Conservation (phyloP, 2,797 vertebrate genomes). For the Simalia tracyae region DNA sequence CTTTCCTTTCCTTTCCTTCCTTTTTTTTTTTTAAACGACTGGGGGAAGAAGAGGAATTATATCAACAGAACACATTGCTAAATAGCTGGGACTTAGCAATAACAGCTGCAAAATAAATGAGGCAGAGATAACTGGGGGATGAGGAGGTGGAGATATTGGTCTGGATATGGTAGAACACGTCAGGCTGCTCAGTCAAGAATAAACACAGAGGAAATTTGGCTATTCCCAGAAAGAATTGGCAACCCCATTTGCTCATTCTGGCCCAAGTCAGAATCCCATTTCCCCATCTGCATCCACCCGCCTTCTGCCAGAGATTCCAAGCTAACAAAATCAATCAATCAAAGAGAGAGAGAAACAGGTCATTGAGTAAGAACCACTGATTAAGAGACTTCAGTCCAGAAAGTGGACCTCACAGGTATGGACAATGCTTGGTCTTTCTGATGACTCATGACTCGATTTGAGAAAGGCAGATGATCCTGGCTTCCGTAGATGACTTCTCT, state of each 20-base stretch:
- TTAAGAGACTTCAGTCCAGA: not conserved
- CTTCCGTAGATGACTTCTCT: not conserved
- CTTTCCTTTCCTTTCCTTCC: not conserved
- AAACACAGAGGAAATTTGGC: slow-evolving; percentile 34
- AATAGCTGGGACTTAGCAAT: slow-evolving; percentile 61
- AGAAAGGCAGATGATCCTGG: not conserved
- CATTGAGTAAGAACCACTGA: not conserved
- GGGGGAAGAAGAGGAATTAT: not conserved
- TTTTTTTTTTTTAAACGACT: too few species aligned
- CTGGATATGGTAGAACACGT: slow-evolving; percentile 31
- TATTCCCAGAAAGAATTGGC: slow-evolving; percentile 15
- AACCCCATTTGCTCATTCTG: not conserved
- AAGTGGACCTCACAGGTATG: not conserved
- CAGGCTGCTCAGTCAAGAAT: slow-evolving; percentile 46
- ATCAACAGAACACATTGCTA: slow-evolving; percentile 53
- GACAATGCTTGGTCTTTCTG: not conserved
- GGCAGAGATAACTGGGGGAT: slow-evolving; percentile 53
- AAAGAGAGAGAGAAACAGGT: not conserved
- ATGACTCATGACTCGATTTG: not conserved
- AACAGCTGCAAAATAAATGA: slow-evolving; percentile 70
- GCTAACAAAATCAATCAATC: not conserved
- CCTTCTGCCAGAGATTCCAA: not conserved
- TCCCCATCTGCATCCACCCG: not conserved
- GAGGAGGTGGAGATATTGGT: slow-evolving; percentile 33
- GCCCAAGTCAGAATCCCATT: not conserved